Evolutionary conservation across 2,797 vertebrate genomes (phyloP).

Genomic region (Lepus townsendii): DNA sequence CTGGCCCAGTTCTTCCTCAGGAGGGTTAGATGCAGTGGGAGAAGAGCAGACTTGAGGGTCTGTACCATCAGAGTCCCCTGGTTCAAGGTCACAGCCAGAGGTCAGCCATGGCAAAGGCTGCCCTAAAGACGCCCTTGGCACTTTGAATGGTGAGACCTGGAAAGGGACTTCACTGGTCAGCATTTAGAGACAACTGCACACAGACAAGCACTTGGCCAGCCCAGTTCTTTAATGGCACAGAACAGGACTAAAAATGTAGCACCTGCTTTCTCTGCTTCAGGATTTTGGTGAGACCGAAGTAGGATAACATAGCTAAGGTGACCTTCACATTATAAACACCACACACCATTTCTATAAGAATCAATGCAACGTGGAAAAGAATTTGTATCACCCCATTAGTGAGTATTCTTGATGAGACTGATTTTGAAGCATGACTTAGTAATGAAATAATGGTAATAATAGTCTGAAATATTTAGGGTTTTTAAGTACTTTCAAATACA

Average conservation of each 20-base stretch:
- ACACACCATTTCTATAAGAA: neutral
- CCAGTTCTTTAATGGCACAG: neutral
- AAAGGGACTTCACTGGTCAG: fast-evolving
- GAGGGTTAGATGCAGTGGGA: neutral
- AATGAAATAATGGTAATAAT: neutral
- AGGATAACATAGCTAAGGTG: neutral
- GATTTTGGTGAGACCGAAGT: neutral
- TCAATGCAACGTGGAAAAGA: neutral
- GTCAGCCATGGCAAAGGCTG: neutral
- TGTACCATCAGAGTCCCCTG: too few species aligned
- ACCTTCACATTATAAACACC: neutral
- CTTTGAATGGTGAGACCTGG: neutral
- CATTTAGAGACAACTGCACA: neutral
- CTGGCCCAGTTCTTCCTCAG: neutral
- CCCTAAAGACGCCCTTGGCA: neutral
- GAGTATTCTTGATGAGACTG: neutral
- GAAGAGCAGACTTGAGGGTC: fast-evolving
- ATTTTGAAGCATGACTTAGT: neutral
- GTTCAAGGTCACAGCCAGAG: neutral
- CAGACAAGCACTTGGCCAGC: neutral
- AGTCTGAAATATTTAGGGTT: neutral
- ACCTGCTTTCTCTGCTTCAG: neutral
- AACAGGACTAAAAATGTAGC: neutral
- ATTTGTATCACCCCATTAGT: neutral
- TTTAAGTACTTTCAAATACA: neutral